These are phyloP conservation scores for Cydia amplana DNA, from an alignment of 1,140 invertebrate genomes.

Conservation along the genomic window DNA sequence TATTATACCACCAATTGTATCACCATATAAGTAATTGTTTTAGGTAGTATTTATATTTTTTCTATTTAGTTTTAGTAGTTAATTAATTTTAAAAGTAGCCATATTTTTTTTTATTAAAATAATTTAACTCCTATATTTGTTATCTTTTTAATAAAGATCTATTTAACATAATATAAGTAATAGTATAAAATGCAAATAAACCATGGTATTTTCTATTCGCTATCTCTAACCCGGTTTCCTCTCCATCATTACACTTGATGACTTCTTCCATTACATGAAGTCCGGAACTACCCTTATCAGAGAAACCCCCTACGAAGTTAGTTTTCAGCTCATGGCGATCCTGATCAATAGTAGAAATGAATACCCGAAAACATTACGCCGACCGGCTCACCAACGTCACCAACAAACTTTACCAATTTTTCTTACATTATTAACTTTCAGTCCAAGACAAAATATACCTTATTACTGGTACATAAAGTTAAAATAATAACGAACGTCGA, in stretches of 20 bases:
- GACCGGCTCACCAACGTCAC: background rate
- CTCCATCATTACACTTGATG: too few species aligned
- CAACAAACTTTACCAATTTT: slow-evolving; percentile 24
- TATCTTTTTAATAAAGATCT: too few species aligned
- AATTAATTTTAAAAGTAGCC: too few species aligned
- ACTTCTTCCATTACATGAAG: background rate
- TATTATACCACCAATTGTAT: too few species aligned
- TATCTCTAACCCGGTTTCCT: background rate
- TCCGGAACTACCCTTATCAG: background rate
- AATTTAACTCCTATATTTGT: too few species aligned
- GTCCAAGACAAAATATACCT: background rate
- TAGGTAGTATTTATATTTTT: too few species aligned
- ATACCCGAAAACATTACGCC: slow-evolving; percentile 3
- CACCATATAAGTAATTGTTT: too few species aligned
- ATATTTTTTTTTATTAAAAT: too few species aligned
- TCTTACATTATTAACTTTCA: slow-evolving; percentile 18
- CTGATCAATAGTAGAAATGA: slow-evolving; percentile 14
- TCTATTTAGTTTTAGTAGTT: too few species aligned
- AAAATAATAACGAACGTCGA: background rate
- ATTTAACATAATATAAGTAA: too few species aligned
- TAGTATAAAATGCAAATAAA: too few species aligned
- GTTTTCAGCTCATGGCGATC: slow-evolving; percentile 15
- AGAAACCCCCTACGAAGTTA: background rate
- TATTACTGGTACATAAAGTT: background rate
- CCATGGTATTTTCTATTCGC: background rate